A percentile compares a stretch with the other conserved stretches of the same genome.
These are phyloP conservation scores for Pseudoatta argentina DNA, from an alignment of 1,140 invertebrate genomes.

Conservation along the genomic window DNA sequence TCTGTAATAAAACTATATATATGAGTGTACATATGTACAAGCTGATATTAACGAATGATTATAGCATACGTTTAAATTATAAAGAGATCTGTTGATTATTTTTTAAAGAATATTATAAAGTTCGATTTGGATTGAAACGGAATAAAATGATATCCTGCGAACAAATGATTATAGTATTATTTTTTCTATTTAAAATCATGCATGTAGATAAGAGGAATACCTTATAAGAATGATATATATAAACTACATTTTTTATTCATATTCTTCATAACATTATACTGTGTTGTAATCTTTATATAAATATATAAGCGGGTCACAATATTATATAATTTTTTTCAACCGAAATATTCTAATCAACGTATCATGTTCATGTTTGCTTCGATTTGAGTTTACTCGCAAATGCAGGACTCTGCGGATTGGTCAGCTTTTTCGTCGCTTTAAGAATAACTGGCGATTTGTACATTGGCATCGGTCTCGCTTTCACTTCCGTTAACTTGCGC, in stretches of 20 bases:
- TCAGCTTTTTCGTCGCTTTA: constrained; percentile 79
- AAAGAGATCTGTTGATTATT: constrained; percentile 56
- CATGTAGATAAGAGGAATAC: neutral
- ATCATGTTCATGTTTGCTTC: constrained; percentile 8
- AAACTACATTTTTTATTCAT: neutral
- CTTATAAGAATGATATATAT: neutral
- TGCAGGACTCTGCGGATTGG: constrained; percentile 80
- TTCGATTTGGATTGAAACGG: neutral
- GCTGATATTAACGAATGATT: constrained; percentile 43
- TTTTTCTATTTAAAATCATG: constrained; percentile 17
- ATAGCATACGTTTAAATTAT: constrained; percentile 33
- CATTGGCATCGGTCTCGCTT: constrained; percentile 82
- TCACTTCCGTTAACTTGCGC: constrained; percentile 78
- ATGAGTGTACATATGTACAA: constrained; percentile 44
- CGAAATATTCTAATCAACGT: neutral
- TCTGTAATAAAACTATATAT: constrained; percentile 31
- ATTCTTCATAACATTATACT: neutral
- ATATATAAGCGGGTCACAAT: constrained; percentile 4
- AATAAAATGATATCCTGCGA: constrained; percentile 25
- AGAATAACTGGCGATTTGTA: constrained; percentile 75
- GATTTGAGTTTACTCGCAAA: constrained; percentile 70
- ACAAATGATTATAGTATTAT: constrained; percentile 3
- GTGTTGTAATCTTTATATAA: constrained; percentile 22
- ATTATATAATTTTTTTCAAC: neutral
- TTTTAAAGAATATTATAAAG: constrained; percentile 64